These are phyloP conservation scores for Naso thynnoides DNA, from an alignment of 2,797 vertebrate species.

Conservation along the genomic window DNA sequence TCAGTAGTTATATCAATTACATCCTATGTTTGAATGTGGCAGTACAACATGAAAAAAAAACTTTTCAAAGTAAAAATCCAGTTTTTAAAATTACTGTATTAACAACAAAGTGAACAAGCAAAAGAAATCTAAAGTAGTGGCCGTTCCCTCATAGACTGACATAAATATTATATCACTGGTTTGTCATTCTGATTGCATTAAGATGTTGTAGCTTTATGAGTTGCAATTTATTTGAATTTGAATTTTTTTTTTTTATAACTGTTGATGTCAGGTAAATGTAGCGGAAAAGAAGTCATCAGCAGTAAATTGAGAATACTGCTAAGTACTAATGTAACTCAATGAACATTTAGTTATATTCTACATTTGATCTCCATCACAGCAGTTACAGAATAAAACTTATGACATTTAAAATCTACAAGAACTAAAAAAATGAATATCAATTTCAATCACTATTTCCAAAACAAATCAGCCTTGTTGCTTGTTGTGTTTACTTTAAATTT, in stretches of 20 bases:
- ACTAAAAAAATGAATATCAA: too few relatives aligned
- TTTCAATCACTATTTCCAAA: too few relatives aligned
- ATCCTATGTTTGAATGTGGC: background rate
- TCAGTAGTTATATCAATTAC: background rate
- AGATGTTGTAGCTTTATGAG: background rate
- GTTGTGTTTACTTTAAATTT: too few relatives aligned
- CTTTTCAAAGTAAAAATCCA: background rate
- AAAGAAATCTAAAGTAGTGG: background rate
- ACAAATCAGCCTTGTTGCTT: too few relatives aligned
- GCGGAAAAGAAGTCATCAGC: too few relatives aligned
- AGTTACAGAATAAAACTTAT: background rate
- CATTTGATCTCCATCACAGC: background rate
- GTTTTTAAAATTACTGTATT: background rate
- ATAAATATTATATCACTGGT: background rate
- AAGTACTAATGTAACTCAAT: too few relatives aligned
- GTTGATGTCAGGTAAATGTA: too few relatives aligned
- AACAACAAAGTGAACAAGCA: background rate
- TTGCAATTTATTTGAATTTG: background rate
- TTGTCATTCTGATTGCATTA: background rate
- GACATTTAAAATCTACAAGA: too few relatives aligned
- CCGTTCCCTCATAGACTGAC: background rate
- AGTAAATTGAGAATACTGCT: too few relatives aligned
- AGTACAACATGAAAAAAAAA: background rate
- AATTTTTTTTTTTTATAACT: too few relatives aligned
- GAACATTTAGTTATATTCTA: too few relatives aligned